Evolutionary conservation across 2,797 vertebrate genomes (phyloP), one percentile per base, ranked within the genome.

Genomic region (Myripristis jacobus): DNA sequence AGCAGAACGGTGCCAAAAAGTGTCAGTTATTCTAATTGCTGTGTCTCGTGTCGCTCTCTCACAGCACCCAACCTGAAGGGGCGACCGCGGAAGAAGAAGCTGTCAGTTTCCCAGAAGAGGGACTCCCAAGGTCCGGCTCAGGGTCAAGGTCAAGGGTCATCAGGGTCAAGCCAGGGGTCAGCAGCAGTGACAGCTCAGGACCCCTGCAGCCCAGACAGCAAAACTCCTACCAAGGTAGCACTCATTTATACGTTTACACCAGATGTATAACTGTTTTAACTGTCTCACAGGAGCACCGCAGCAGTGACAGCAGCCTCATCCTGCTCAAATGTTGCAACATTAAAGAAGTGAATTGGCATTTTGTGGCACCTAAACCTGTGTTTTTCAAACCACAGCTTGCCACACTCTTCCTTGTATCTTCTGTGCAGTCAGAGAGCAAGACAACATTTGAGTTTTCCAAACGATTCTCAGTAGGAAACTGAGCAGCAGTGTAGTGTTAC

Each of bases 31-130:
- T 80, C 12, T 54, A 36, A 56, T 41, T 6, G n/a, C 11, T 38
- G n/a, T 12, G 3, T 67, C 12, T 56, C 36, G 11, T 22, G 11
- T 66, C 47, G 18, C 54, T 68, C 38, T 52, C 56, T 38, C 36
- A 57, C 93, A 99, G 98, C 98, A 54, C 97, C 97, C 82, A 99
- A 99, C 92, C 93, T 99, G 87, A 99, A 99, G 94, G 98, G 98
- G 84, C 95, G 98, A 93, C 98, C 98, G 7, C 95, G 98, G 81
- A 99, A 99, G 93, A 99, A 98, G 94, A 99, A 97, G 91, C 85
- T 94, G 59, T 96, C 93, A 44, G 85, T 95, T 85, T 95, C 95
- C 82, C 98, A 97, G 90, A 95, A 94, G 90, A 95, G 96, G 92
- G 97, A 99, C 83, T 97, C 96, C 64, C 95, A 91, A 83, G 48